phyloP scores from a whole-genome alignment of 2,888 invertebrate species.

The Netelia fuscicornis region DNA sequence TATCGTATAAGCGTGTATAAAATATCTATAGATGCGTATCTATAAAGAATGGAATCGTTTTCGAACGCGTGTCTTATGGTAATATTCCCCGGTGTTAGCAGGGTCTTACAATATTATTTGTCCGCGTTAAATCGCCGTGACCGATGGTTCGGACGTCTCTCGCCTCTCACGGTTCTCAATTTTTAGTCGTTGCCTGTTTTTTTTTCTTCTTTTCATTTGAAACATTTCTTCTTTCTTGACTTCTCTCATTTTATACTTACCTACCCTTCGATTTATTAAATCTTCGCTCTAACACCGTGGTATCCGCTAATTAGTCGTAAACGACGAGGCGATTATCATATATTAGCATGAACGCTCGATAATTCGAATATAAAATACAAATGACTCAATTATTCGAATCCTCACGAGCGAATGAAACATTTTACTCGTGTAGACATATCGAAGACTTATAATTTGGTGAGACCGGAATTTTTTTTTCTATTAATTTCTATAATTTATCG shows the following conservation, averaged over 20 bases:
- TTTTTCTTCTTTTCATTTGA: not conserved
- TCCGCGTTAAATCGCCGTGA: conserved; percentile 79
- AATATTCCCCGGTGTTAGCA: conserved; percentile 80
- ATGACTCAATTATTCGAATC: conserved; percentile 25
- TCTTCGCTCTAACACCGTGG: conserved; percentile 24
- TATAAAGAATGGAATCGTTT: conserved; percentile 43
- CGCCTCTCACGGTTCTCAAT: conserved; percentile 68
- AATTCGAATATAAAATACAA: conserved; percentile 8
- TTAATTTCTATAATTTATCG: not conserved
- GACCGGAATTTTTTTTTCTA: no score
- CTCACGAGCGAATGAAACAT: not conserved
- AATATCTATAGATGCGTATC: not conserved
- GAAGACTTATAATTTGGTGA: no score
- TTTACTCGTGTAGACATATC: not conserved
- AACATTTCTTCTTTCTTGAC: not conserved
- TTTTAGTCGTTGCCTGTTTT: conserved; percentile 14
- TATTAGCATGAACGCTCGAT: conserved; percentile 9
- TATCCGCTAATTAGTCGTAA: conserved; percentile 53
- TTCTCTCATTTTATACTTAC: not conserved
- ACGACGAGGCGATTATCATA: conserved; percentile 31
- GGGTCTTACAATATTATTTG: conserved; percentile 80
- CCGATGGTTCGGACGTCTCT: conserved; percentile 70
- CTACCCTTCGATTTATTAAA: not conserved
- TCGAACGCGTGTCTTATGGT: conserved; percentile 80
- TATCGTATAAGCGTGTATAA: not conserved